Percentiles rank a stretch among this genome's conserved stretches.
Conservation (phyloP, 2,797 vertebrate species). For the Malurus splendens region DNA sequence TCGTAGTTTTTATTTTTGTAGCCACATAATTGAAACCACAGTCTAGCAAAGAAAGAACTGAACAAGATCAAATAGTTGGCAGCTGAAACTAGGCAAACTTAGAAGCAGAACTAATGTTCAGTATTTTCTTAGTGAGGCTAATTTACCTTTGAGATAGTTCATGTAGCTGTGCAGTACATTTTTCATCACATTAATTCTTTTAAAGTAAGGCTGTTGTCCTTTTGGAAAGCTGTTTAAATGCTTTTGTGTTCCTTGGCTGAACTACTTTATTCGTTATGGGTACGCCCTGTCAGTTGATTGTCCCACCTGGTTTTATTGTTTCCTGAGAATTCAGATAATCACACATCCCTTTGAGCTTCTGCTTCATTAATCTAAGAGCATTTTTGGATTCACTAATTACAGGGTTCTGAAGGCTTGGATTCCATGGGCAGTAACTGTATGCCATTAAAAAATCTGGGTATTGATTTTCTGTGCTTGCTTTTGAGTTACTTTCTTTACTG, state of each 20-base stretch:
- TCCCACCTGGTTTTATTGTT: conserved; percentile 15
- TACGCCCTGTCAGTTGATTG: neutral
- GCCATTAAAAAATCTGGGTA: neutral
- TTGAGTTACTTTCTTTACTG: neutral
- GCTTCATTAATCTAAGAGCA: neutral
- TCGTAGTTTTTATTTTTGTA: neutral
- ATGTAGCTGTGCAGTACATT: neutral
- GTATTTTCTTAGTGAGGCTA: neutral
- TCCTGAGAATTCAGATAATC: neutral
- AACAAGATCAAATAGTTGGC: conserved; percentile 7
- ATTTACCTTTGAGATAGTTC: neutral
- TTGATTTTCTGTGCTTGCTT: neutral
- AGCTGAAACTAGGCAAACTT: neutral
- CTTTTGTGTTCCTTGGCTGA: conserved; percentile 7
- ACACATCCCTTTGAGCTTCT: neutral
- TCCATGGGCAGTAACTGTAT: neutral
- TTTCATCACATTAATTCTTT: neutral
- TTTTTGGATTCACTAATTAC: neutral
- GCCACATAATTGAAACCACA: neutral
- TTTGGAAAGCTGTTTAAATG: neutral
- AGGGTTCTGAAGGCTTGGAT: neutral
- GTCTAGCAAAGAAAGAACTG: neutral
- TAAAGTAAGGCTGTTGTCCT: neutral
- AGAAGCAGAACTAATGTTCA: neutral
- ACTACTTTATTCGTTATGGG: neutral